Evolutionary conservation across 2,113 vertebrate genomes (phyloP).

Genomic region (Dryoscopus gambensis): DNA sequence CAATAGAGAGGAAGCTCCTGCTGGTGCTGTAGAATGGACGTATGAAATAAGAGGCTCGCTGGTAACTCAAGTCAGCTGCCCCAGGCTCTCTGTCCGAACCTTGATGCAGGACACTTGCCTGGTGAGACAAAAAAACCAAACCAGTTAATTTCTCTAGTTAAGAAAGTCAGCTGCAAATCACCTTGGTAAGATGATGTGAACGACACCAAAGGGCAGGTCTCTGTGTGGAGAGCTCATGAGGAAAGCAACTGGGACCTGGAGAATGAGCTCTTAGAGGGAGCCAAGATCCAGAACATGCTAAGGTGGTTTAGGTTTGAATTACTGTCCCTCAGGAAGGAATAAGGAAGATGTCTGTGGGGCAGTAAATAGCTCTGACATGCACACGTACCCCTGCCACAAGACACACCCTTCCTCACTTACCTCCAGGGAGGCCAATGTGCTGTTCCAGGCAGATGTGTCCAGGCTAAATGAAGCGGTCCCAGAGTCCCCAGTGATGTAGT

Average conservation of each 20-base stretch:
- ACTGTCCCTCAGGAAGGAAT: neutral
- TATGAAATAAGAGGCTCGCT: slow-evolving; percentile 35
- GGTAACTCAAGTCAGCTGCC: slow-evolving; percentile 4
- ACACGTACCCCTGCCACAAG: neutral
- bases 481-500: neutral
- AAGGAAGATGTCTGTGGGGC: neutral
- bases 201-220: neutral
- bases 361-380: neutral
- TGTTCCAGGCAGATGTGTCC: slow-evolving; percentile 28
- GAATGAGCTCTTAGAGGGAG: neutral
- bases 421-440: neutral
- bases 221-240: neutral
- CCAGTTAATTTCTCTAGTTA: neutral
- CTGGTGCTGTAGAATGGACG: slow-evolving; percentile 52
- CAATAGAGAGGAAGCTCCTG: slow-evolving; percentile 50
- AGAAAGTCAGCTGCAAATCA: neutral
- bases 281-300: neutral
- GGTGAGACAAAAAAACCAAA: neutral
- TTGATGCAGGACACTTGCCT: slow-evolving; percentile 55
- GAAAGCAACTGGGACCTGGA: neutral
- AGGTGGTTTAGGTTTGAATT: neutral
- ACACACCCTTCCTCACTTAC: neutral
- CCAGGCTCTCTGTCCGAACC: neutral
- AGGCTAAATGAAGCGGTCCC: slow-evolving; percentile 47
- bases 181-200: neutral